Evolutionary conservation across 2,113 vertebrate genomes (phyloP).

Genomic region (Austrofundulus limnaeus): DNA sequence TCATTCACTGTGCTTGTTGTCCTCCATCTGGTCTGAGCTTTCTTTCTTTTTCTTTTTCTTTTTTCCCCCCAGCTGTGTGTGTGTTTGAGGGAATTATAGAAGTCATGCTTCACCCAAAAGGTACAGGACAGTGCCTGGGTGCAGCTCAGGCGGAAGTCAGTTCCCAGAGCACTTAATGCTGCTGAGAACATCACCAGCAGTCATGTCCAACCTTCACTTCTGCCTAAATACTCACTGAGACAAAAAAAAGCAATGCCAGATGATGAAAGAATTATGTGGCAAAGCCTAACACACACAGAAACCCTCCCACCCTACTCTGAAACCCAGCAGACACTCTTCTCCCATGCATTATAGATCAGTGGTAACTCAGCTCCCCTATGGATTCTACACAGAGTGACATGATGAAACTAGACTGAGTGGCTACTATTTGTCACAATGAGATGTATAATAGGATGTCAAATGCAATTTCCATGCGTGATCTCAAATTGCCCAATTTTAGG

Average conservation of each 20-base stretch:
- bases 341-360: constrained; percentile 66
- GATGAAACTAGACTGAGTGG: constrained; percentile 44
- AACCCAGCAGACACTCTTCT: constrained; percentile 47
- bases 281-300: constrained; percentile 54
- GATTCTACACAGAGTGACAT: constrained; percentile 41
- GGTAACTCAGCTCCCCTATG: constrained; percentile 58
- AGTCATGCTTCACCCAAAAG: constrained; percentile 47
- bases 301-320: constrained; percentile 47
- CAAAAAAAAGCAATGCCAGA: constrained; percentile 39
- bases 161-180: constrained; percentile 54
- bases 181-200: constrained; percentile 52
- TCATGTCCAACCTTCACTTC: constrained; percentile 59
- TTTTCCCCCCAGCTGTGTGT: constrained; percentile 24
- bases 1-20: constrained; percentile 1
- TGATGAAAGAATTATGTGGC: constrained; percentile 68
- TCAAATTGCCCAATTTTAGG: constrained; percentile 47
- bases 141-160: constrained; percentile 43
- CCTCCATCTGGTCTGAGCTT: constrained; percentile 20
- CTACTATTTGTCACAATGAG: constrained; percentile 54
- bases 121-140: constrained; percentile 42
- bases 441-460: constrained; percentile 47
- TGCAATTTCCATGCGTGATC: constrained; percentile 38
- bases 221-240: constrained; percentile 56
- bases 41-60: constrained; percentile 29
- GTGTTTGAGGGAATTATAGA: constrained; percentile 55